These are phyloP conservation scores for Entomyzon cyanotis DNA, from an alignment of 2,113 vertebrate species.

Conservation along the genomic window DNA sequence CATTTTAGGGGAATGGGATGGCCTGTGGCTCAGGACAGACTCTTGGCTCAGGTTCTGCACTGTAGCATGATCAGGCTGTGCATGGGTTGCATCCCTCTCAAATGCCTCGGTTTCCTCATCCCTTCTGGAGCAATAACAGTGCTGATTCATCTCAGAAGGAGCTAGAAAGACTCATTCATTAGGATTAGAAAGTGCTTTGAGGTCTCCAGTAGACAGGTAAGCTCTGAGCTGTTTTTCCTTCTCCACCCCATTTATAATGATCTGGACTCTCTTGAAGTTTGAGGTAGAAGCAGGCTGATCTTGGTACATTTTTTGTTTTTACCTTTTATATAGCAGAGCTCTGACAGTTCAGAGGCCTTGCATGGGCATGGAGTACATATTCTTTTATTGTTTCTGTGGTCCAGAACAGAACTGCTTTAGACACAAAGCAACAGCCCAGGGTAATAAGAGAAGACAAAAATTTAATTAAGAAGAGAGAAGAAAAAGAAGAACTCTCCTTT, in stretches of 20 bases:
- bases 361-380: neutral
- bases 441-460: constrained; percentile 30
- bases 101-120: neutral
- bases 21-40: neutral
- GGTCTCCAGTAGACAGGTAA: neutral
- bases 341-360: neutral
- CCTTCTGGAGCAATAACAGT: neutral
- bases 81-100: neutral
- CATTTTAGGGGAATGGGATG: neutral
- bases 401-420: neutral
- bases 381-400: constrained; percentile 12
- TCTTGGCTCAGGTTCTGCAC: neutral
- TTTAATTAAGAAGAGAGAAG: constrained; percentile 9
- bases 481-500: neutral
- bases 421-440: neutral
- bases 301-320: neutral
- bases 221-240: neutral
- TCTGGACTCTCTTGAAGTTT: neutral
- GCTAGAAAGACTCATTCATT: neutral
- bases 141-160: neutral
- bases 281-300: constrained; percentile 32
- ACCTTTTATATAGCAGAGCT: neutral
- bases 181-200: neutral
- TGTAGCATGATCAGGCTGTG: neutral
- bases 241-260: neutral